A percentile compares a stretch with the other conserved stretches of the same genome.
Evolutionary conservation across 2,888 invertebrate species (phyloP).

Genomic region (Gymnocheta viridis): DNA sequence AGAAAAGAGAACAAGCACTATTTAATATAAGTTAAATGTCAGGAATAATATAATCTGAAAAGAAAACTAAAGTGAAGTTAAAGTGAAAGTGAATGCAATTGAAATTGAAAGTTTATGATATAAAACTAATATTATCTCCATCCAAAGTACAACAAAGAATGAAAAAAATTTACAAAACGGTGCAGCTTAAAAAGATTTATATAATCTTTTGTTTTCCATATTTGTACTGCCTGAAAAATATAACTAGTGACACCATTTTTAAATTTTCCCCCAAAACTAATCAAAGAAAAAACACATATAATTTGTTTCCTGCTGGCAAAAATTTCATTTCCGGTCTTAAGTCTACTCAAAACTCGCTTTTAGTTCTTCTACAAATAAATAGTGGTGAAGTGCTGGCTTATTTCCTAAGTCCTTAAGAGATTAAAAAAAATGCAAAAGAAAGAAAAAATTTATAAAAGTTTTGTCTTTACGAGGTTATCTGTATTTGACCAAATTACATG

Average conservation of each 20-base stretch:
- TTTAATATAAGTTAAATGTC: conserved; percentile 18
- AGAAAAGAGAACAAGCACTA: conserved; percentile 47
- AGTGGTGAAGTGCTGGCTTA: not conserved
- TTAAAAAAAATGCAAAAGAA: conserved; percentile 5
- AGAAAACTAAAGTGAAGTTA: conserved; percentile 37
- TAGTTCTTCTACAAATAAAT: conserved; percentile 7
- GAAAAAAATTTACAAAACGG: not conserved
- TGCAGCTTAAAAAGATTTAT: conserved; percentile 45
- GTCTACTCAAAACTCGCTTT: conserved; percentile 5
- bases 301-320: conserved; percentile 18
- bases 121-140: conserved; percentile 4
- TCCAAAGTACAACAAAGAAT: not conserved
- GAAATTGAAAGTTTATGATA: conserved; percentile 47
- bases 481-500: conserved; percentile 63
- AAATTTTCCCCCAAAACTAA: not conserved
- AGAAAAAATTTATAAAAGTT: conserved; percentile 31
- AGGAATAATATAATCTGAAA: conserved; percentile 32
- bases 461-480: conserved; percentile 58
- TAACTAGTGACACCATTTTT: conserved; percentile 5
- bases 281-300: not conserved
- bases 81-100: conserved; percentile 57
- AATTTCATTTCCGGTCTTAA: conserved; percentile 39
- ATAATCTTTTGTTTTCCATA: conserved; percentile 40
- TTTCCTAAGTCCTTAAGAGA: conserved; percentile 31
- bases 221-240: not conserved